A percentile compares a stretch with the other conserved stretches of the same genome.
Conservation (phyloP, 1,140 invertebrate genomes). For the Drosophila miranda region DNA sequence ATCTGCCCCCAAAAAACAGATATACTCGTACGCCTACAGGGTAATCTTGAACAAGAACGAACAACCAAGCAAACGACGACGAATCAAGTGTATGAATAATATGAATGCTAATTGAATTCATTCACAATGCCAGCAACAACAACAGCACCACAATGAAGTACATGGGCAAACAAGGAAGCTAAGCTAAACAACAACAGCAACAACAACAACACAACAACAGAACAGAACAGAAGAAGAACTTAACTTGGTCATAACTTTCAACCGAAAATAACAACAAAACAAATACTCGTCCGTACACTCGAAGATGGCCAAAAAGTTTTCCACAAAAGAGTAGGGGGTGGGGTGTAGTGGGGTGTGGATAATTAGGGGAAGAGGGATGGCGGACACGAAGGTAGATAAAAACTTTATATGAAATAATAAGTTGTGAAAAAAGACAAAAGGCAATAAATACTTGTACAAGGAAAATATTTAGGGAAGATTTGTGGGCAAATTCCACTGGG, state of each 20-base stretch:
- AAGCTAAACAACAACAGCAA: conserved; percentile 28
- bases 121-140: conserved; percentile 35
- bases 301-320: conserved; percentile 37
- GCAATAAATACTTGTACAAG: too few relatives aligned
- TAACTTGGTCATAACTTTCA: conserved; percentile 45
- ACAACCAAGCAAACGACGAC: conserved; percentile 17
- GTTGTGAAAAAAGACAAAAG: conserved; percentile 5
- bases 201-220: conserved; percentile 34
- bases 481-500: too few relatives aligned
- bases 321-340: conserved; percentile 18
- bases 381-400: conserved; percentile 33
- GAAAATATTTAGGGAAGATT: too few relatives aligned
- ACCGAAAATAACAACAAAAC: conserved; percentile 49
- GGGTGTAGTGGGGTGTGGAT: not conserved
- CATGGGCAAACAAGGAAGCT: conserved; percentile 41
- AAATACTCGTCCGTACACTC: conserved; percentile 24
- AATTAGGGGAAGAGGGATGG: too few relatives aligned
- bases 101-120: conserved; percentile 78
- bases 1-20: not conserved
- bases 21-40: too few relatives aligned
- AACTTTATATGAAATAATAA: conserved; percentile 53
- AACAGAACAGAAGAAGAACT: conserved; percentile 29
- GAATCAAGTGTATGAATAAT: conserved; percentile 79
- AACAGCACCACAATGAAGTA: conserved; percentile 34
- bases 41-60: too few relatives aligned